Conservation (phyloP, 2,113 vertebrate species). For the Sinocyclocheilus maitianheensis region DNA sequence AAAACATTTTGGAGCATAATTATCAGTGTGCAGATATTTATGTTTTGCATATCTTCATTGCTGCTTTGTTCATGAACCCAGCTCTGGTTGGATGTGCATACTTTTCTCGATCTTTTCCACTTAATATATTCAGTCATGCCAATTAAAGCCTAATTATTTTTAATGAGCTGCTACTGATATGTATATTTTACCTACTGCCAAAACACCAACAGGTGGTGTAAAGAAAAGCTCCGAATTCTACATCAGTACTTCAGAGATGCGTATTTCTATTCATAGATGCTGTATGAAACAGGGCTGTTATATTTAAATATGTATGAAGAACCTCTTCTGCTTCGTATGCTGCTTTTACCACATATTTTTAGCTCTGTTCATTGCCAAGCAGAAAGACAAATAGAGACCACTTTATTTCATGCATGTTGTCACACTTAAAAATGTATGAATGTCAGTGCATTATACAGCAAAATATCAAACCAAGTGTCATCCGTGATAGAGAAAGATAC, state of each 20-base stretch:
- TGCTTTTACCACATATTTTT: slow-evolving; percentile 11
- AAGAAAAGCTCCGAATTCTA: background rate
- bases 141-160: slow-evolving; percentile 9
- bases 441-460: background rate
- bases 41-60: background rate
- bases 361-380: background rate
- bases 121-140: slow-evolving; percentile 2
- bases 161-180: slow-evolving; percentile 7
- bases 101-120: no score
- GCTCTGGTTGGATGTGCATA: background rate
- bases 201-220: background rate
- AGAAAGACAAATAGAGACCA: slow-evolving; percentile 2
- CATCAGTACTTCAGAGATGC: background rate
- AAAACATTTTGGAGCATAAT: background rate
- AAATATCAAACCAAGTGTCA: background rate
- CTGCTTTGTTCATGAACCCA: background rate
- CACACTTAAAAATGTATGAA: background rate
- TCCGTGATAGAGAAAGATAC: background rate
- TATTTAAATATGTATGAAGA: slow-evolving; percentile 14
- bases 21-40: background rate
- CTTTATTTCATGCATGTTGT: background rate
- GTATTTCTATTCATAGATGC: background rate
- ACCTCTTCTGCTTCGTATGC: background rate
- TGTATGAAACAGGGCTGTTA: background rate
- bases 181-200: slow-evolving; percentile 1